These are phyloP conservation scores for Neoaliturus tenellus DNA, from an alignment of 2,888 invertebrate genomes.

Conservation along the genomic window DNA sequence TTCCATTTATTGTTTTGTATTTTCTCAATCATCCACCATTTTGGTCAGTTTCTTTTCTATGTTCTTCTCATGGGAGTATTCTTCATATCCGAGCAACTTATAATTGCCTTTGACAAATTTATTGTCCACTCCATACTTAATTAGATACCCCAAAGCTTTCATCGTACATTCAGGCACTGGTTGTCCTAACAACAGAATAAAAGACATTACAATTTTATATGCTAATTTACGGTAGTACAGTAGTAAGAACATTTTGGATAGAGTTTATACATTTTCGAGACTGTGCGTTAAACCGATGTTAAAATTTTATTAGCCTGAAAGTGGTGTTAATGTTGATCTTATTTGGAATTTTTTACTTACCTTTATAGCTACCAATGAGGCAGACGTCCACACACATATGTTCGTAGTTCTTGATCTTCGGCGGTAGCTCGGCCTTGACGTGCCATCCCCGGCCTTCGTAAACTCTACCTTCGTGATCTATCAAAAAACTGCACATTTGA, in stretches of 20 bases:
- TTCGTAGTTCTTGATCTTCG: not conserved
- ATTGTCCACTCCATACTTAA: not conserved
- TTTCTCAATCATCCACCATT: not conserved
- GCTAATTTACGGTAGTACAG: no score
- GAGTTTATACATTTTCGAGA: no score
- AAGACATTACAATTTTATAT: no score
- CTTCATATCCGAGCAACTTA: not conserved
- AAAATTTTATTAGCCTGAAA: no score
- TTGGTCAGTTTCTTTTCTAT: not conserved
- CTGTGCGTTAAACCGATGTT: no score
- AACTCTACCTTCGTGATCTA: not conserved
- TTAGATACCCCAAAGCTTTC: not conserved
- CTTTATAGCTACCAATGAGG: not conserved
- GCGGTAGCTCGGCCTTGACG: not conserved
- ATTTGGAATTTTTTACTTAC: not conserved
- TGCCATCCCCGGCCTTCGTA: not conserved
- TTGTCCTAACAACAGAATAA: not conserved
- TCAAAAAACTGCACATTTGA: not conserved
- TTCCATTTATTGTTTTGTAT: not conserved
- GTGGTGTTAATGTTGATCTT: no score
- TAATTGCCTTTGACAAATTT: not conserved
- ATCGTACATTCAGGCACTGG: not conserved
- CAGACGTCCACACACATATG: not conserved
- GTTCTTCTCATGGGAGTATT: not conserved
- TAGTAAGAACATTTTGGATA: no score